Conservation (phyloP, 1,140 invertebrate species). For the Drosophila saltans region DNA sequence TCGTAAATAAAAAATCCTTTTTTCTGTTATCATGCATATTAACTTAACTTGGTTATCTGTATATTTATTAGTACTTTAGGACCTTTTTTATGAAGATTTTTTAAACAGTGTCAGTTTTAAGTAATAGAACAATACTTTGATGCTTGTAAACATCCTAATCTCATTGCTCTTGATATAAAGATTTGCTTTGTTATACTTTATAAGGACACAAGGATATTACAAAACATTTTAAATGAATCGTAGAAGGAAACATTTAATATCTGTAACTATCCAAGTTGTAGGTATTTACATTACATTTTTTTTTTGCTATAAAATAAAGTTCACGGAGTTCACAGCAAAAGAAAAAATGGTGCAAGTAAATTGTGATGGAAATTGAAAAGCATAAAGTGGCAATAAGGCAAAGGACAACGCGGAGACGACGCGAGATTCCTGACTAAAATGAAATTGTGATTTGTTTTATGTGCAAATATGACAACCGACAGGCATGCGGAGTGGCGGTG, state of each 20-base stretch:
- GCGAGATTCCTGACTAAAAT: constrained; percentile 43
- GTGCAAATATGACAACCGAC: constrained; percentile 41
- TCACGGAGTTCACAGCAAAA: not conserved
- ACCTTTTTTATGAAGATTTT: too few relatives aligned
- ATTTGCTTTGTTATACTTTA: too few relatives aligned
- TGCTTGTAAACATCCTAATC: too few relatives aligned
- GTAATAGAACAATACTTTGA: too few relatives aligned
- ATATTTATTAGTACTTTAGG: too few relatives aligned
- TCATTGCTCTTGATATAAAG: too few relatives aligned
- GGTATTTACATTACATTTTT: not conserved
- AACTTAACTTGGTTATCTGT: too few relatives aligned
- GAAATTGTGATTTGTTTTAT: constrained; percentile 64
- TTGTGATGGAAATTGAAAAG: constrained; percentile 65
- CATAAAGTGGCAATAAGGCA: constrained; percentile 69
- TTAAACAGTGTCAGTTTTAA: too few relatives aligned
- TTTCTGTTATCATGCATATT: too few relatives aligned
- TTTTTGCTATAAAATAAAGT: not conserved
- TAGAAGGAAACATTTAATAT: not conserved
- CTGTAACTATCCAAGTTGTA: not conserved
- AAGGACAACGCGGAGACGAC: constrained; percentile 18
- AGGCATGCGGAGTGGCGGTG: not conserved
- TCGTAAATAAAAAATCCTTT: too few relatives aligned
- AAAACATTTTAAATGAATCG: too few relatives aligned
- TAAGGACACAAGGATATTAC: too few relatives aligned
- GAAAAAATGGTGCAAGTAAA: constrained; percentile 49